A percentile compares a stretch with the other conserved stretches of the same genome.
phyloP scores from a whole-genome alignment of 2,888 invertebrate species.

The Cantharis nigra region DNA sequence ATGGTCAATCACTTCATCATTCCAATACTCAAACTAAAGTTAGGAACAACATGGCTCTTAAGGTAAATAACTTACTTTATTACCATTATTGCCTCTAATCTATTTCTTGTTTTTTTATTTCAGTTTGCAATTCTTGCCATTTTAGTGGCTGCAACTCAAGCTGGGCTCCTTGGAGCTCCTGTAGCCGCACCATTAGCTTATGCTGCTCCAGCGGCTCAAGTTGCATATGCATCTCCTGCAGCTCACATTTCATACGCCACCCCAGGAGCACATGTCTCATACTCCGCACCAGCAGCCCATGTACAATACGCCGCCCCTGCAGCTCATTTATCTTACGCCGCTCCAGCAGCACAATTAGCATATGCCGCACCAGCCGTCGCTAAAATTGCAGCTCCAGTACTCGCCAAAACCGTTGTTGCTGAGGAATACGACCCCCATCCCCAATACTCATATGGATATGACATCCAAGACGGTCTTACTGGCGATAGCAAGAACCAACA shows the following conservation, averaged over 20 bases:
- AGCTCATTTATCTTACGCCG: slow-evolving; percentile 10
- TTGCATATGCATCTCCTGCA: slow-evolving; percentile 29
- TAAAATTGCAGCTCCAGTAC: slow-evolving; percentile 27
- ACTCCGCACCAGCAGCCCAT: slow-evolving; percentile 32
- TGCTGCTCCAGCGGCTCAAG: slow-evolving; percentile 27
- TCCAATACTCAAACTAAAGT: slow-evolving; percentile 14
- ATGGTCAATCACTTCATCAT: slow-evolving; percentile 13
- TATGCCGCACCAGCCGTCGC: slow-evolving; percentile 38
- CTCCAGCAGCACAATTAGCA: slow-evolving; percentile 30
- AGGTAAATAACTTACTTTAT: slow-evolving; percentile 11
- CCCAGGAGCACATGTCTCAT: slow-evolving; percentile 23
- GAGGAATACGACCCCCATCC: slow-evolving; percentile 60
- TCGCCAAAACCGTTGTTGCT: slow-evolving; percentile 47
- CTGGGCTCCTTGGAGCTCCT: slow-evolving; percentile 31
- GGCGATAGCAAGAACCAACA: slow-evolving; percentile 61
- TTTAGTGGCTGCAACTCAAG: slow-evolving; percentile 32
- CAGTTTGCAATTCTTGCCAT: slow-evolving; percentile 32
- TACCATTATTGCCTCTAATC: slow-evolving; percentile 33
- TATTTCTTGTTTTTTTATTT: not conserved
- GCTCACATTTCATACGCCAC: slow-evolving; percentile 36
- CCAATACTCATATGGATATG: slow-evolving; percentile 62
- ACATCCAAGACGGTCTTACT: slow-evolving; percentile 60
- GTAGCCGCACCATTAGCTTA: slow-evolving; percentile 8
- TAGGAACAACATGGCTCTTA: slow-evolving; percentile 27
- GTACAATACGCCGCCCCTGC: slow-evolving; percentile 20